Base-by-base conservation (phyloP, 2,113 vertebrate genomes). In the Scatophagus argus region DNA sequence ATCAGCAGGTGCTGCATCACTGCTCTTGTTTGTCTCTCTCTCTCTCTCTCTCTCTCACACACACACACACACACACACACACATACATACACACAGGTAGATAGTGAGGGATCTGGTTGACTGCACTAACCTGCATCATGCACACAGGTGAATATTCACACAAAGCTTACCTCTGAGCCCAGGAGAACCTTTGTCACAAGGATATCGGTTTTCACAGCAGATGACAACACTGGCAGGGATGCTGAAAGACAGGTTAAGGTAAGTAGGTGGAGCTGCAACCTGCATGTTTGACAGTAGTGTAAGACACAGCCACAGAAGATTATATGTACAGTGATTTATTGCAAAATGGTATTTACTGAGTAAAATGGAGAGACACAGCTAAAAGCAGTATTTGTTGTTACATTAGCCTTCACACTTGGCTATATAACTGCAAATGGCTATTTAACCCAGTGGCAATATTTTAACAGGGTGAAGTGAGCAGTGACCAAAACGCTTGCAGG, bases 1-100 rank as follows among this genome's bases (percentile, higher is more conserved):
- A 83, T 46, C 65, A 74, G 88, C 80, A 86, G 83, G 85, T 87
- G 80, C 85, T 88, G 89, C 85, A 89, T 85, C 79, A 80, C 77
- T 79, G 84, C 77, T 84, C 62, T 49, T 41, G 7, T 60, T 79
- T 71, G 44, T 34, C 51, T 41, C 59, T n/a, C n/a, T n/a, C n/a
- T n/a, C n/a, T n/a, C n/a, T n/a, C n/a, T n/a, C n/a, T n/a, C n/a
- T n/a, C n/a, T n/a, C n/a, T n/a, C n/a, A 27, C 58, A 39, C 23
- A 36, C 43, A 59, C 49, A 46, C 60, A 75, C 59, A 55, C n/a
- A 27, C 58, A 39, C 23, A 36, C 43, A 59, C 49, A 46, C 60
- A 75, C 59, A 55, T 60, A 41, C 62, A 58, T 49, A 76, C 70
- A 49, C 19, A 64, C 65, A 83, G 70, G 82, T 74, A 69, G 62